Conservation (phyloP, 2,888 invertebrate species). For the Sinelater perroti region DNA sequence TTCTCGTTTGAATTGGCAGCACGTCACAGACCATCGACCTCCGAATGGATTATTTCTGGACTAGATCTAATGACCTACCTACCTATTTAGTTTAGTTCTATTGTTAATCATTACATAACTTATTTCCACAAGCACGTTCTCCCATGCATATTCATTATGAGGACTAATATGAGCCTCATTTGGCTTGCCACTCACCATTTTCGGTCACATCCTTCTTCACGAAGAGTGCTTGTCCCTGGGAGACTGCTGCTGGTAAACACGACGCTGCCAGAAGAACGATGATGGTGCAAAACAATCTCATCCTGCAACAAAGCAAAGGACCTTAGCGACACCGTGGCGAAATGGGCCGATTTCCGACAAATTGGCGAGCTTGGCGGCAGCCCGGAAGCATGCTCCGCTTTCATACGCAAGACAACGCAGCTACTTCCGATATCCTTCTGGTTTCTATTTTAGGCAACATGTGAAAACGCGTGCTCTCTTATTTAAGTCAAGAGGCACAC, state of each 20-base stretch:
- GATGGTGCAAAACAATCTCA: conserved; percentile 44
- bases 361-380: background rate
- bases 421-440: conserved; percentile 17
- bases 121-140: too few relatives aligned
- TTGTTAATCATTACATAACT: too few relatives aligned
- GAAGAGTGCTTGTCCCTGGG: conserved; percentile 46
- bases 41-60: too few relatives aligned
- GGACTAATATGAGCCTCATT: too few relatives aligned
- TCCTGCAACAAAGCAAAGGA: conserved; percentile 42
- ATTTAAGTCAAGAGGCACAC: too few relatives aligned
- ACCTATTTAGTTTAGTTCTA: too few relatives aligned
- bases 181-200: conserved; percentile 47
- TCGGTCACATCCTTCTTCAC: conserved; percentile 43
- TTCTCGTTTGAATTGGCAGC: too few relatives aligned
- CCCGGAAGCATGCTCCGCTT: conserved; percentile 16
- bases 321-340: too few relatives aligned
- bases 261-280: conserved; percentile 43
- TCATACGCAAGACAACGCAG: conserved; percentile 3
- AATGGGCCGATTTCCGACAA: too few relatives aligned
- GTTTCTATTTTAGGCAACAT: background rate
- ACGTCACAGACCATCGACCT: too few relatives aligned
- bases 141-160: too few relatives aligned
- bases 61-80: too few relatives aligned
- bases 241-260: conserved; percentile 39
- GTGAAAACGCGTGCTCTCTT: background rate